Base-by-base conservation (phyloP, 1,140 invertebrate genomes). In the Drosophila insularis region DNA sequence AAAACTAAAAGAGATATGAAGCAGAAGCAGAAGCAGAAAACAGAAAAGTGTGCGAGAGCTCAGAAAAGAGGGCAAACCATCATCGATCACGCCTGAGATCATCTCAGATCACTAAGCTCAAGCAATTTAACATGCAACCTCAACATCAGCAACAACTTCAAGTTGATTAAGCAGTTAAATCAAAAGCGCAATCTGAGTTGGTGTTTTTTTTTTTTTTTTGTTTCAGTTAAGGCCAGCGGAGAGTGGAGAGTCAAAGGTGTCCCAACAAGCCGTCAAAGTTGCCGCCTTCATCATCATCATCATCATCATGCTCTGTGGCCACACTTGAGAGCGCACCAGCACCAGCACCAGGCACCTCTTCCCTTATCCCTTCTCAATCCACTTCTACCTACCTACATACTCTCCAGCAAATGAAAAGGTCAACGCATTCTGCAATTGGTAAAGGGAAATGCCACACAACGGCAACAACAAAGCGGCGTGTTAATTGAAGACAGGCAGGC, bases 81-180 rank as follows among this genome's bases (percentile, higher is more conserved):
- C 81, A 87, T 87, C 79, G 82, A 86, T 86, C 81, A 86, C 68
- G 75, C 58, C 70, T 39, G 68, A 56, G 78, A 75, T 79, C 69
- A 71, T 27, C 71, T 62, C 63, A 74, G 81, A 77, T 84, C 80
- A 74, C 43, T 67, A 50, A 81, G 74, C 68, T 54, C 68, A 68
- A 81, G 82, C 81, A 78, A 85, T 86, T 81, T 71, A 81, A 74
- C 61, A 80, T 69, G 73, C 81, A 85, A 80, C 81, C 69, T 85
- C 76, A 66, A 37, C 46, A 46, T 50, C 54, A 58, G n/a, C 70
- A 39, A 32, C 65, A 68, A 63, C 80, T 68, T 63, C 78, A 70
- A 74, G 71, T 81, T 86, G 81, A 86, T 86, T 86, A 86, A 86
- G 81, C 81, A 86, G 81, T 86, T 86, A 86, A 81, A 70, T 87